Percentiles rank a stretch among this genome's conserved stretches.
Conservation (phyloP, 1,140 invertebrate genomes). For the Leptoteleia sp. region DNA sequence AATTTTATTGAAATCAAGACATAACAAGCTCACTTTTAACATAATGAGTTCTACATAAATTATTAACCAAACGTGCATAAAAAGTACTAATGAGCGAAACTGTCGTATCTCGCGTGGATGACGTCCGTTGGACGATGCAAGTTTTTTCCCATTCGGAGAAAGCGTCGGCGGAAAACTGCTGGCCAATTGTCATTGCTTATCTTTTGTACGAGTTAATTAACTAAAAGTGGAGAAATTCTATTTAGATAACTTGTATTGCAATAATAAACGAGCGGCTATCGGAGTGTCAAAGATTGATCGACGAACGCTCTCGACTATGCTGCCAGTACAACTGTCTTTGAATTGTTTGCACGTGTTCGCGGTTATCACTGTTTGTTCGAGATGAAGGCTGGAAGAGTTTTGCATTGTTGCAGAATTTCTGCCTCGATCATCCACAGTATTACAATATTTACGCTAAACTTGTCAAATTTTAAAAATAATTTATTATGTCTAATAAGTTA, state of each 20-base stretch:
- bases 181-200: slow-evolving; percentile 60
- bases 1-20: no score
- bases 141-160: slow-evolving; percentile 47
- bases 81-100: slow-evolving; percentile 33
- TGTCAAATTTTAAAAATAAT: background rate
- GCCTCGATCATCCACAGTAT: slow-evolving; percentile 2
- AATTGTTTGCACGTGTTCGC: slow-evolving; percentile 73
- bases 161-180: slow-evolving; percentile 49
- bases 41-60: slow-evolving; percentile 11
- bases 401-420: slow-evolving; percentile 40
- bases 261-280: slow-evolving; percentile 67
- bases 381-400: slow-evolving; percentile 55
- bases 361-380: slow-evolving; percentile 68
- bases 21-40: no score
- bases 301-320: slow-evolving; percentile 48
- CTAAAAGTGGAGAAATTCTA: slow-evolving; percentile 69
- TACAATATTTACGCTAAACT: slow-evolving; percentile 19
- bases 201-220: slow-evolving; percentile 71
- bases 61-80: slow-evolving; percentile 13
- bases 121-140: slow-evolving; percentile 23
- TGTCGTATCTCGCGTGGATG: slow-evolving; percentile 49
- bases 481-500: no score
- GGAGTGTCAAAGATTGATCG: slow-evolving; percentile 73
- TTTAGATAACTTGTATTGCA: slow-evolving; percentile 71
- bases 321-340: slow-evolving; percentile 67